These are phyloP conservation scores for Dasypogon diadema DNA, from an alignment of 2,888 invertebrate genomes.

Conservation along the genomic window DNA sequence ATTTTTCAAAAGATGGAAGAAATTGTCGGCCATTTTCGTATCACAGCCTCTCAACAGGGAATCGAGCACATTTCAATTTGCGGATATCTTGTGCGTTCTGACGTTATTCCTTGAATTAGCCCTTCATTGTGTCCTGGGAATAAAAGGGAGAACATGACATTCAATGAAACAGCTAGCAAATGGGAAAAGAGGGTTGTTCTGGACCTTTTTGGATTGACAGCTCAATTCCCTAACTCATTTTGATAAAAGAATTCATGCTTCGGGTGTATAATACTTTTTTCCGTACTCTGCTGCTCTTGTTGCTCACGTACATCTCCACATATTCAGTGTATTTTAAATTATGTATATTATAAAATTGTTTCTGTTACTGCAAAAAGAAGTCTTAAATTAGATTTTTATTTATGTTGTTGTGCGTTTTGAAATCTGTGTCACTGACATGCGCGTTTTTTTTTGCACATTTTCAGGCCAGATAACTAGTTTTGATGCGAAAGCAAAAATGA, in stretches of 20 bases:
- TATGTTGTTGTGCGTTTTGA: no score
- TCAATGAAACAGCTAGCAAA: slow-evolving; percentile 9
- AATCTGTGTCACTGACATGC: no score
- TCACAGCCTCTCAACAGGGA: slow-evolving; percentile 31
- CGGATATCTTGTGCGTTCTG: slow-evolving; percentile 16
- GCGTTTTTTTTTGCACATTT: no score
- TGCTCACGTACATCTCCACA: no score
- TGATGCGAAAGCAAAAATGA: no score
- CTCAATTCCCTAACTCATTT: slow-evolving; percentile 37
- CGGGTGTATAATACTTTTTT: neutral
- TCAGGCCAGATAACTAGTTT: no score
- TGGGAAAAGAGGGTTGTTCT: neutral
- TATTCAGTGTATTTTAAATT: no score
- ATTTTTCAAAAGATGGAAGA: slow-evolving; percentile 14
- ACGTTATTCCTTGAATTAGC: slow-evolving; percentile 33
- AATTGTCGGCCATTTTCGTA: slow-evolving; percentile 26
- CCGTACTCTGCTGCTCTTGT: no score
- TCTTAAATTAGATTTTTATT: no score
- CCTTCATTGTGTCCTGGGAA: neutral
- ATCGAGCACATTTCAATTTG: slow-evolving; percentile 37
- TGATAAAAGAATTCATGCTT: slow-evolving; percentile 3
- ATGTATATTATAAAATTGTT: no score
- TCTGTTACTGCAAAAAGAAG: no score
- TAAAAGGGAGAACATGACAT: neutral
- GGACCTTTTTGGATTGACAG: slow-evolving; percentile 36